phyloP scores from a whole-genome alignment of 2,888 invertebrate species.

The Hofmannophila pseudospretella region DNA sequence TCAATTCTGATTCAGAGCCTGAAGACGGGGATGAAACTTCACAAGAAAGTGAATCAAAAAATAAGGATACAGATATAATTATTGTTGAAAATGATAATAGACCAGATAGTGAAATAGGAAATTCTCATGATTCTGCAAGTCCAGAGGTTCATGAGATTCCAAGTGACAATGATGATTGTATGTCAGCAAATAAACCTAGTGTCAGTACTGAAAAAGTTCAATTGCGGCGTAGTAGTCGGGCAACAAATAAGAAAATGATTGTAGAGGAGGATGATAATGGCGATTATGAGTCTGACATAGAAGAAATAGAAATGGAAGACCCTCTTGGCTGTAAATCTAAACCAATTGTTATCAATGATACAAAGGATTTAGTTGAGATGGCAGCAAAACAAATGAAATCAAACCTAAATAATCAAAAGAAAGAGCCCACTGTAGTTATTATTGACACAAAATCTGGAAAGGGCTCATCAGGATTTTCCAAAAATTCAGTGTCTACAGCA shows the following conservation, averaged over 20 bases:
- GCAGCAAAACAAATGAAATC: conserved; percentile 73
- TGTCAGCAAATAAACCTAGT: conserved; percentile 36
- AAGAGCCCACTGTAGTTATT: conserved; percentile 87
- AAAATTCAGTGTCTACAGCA: conserved; percentile 35
- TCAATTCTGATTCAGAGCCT: conserved; percentile 54
- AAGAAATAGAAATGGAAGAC: conserved; percentile 80
- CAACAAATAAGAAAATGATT: conserved; percentile 74
- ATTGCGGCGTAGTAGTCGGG: conserved; percentile 52
- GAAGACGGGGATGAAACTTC: conserved; percentile 40
- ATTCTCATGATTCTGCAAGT: conserved; percentile 28
- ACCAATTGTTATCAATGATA: conserved; percentile 83
- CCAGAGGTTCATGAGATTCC: conserved; percentile 59
- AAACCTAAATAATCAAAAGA: conserved; percentile 59
- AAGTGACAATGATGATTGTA: conserved; percentile 70
- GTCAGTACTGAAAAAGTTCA: conserved; percentile 12
- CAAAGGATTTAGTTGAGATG: conserved; percentile 83
- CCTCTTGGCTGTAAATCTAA: conserved; percentile 55
- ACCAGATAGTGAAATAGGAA: conserved; percentile 38
- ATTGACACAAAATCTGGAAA: conserved; percentile 87
- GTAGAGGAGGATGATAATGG: conserved; percentile 73
- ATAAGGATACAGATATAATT: conserved; percentile 37
- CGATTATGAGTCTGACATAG: conserved; percentile 80
- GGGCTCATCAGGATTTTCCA: conserved; percentile 71
- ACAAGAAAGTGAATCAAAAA: conserved; percentile 31
- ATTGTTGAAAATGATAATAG: conserved; percentile 36